A percentile compares a stretch with the other conserved stretches of the same genome.
These are phyloP conservation scores for Anguilla anguilla DNA, from an alignment of 2,797 vertebrate genomes.

Conservation along the genomic window DNA sequence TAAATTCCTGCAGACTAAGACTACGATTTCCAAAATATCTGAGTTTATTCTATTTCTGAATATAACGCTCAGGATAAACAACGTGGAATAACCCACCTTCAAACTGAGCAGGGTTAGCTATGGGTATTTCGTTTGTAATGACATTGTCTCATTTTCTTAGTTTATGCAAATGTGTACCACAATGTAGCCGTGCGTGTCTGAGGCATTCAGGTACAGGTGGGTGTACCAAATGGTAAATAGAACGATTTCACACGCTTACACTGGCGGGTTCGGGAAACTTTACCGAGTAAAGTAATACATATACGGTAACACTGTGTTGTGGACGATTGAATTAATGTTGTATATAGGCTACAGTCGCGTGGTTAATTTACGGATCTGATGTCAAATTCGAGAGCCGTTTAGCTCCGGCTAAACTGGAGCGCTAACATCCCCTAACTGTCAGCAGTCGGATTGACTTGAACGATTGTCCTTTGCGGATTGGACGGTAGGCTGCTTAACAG, in stretches of 20 bases:
- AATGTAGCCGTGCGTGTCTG: neutral
- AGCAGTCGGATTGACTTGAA: neutral
- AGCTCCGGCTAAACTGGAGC: neutral
- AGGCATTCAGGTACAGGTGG: neutral
- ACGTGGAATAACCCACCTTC: neutral
- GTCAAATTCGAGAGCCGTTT: neutral
- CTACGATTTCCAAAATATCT: neutral
- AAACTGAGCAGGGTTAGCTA: neutral
- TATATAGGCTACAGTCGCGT: neutral
- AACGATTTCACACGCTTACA: neutral
- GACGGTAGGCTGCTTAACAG: neutral
- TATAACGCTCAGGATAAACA: neutral
- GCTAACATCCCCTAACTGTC: neutral
- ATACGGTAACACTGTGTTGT: neutral
- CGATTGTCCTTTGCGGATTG: neutral
- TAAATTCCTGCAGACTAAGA: neutral
- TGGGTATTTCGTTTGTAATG: neutral
- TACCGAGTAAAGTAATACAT: neutral
- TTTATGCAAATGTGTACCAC: neutral
- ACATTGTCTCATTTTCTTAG: too few species aligned
- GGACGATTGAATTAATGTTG: neutral
- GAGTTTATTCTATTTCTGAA: neutral
- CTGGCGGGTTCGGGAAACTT: neutral
- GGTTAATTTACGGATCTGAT: neutral
- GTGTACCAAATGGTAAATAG: neutral